Base-by-base conservation (phyloP, 2,888 invertebrate genomes). In the Smittia sp. region DNA sequence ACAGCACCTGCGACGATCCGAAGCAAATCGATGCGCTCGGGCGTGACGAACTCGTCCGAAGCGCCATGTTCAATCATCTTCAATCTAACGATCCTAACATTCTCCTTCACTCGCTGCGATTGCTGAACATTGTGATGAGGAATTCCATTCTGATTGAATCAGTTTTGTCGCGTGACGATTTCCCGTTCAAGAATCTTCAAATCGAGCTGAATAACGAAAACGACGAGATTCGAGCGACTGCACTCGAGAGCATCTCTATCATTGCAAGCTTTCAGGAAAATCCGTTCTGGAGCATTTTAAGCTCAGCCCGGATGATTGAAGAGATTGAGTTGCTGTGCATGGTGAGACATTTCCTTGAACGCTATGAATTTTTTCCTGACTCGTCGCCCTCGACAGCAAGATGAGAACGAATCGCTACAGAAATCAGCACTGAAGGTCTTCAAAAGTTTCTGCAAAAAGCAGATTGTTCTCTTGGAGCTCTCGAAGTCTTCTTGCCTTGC, bases 181-280 rank as follows among this genome's bases (percentile, higher is more conserved):
- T 68, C 39, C 68, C 68, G 13, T n/a, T 68, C 24, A 68, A 68
- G 25, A 68, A 46, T 25, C 52, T 68, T 52, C 46, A 68, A 46
- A 52, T 68, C 39, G 68, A 68, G 25, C 52, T 52, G 24, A 68
- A 46, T 11, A 68, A 68, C 25, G 68, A 68, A 25, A 22, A 9
- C 13, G 38, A 20, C 9, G 38, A 58, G 20, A 72, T 62, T 38
- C 58, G 18, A 58, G 15, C 25, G 32, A 15, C 54, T 54, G 70
- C 70, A 72, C 70, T 72, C 18, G 62, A 72, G 11, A 38, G 54
- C 58, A n/a, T 72, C 18, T 18, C 20, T 7, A 22, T 62, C 18
- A 72, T 72, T 32, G 32, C 68, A 13, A 22, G 13, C 1, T 15
- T 11, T 25, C 32, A 18, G 41, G 58, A 24, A n/a, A 32, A 72